These are phyloP conservation scores for Chloroceryle amazona DNA, from an alignment of 2,797 vertebrate species.

Conservation along the genomic window DNA sequence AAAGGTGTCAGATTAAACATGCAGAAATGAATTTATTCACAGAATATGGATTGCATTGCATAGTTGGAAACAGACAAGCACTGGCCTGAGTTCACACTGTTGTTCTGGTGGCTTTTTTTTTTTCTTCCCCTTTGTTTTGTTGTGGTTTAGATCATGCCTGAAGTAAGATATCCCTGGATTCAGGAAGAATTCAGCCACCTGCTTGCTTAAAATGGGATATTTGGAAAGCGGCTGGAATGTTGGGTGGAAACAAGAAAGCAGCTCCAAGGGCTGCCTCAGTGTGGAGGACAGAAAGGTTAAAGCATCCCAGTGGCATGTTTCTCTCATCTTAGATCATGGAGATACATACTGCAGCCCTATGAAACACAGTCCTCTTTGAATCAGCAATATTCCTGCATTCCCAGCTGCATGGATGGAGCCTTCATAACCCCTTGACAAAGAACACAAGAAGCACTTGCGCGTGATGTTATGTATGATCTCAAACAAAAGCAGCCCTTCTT, in stretches of 20 bases:
- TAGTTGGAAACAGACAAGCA: background rate
- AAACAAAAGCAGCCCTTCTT: background rate
- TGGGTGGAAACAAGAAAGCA: background rate
- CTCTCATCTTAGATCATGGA: background rate
- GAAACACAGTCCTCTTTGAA: background rate
- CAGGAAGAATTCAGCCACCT: background rate
- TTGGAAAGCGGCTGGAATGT: background rate
- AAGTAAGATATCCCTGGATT: background rate
- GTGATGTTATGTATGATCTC: background rate
- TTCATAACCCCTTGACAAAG: background rate
- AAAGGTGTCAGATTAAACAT: slow-evolving; percentile 62
- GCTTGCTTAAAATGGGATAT: background rate
- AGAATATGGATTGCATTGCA: background rate
- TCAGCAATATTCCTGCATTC: background rate
- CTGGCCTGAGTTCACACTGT: background rate
- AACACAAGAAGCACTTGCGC: background rate
- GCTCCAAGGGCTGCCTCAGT: background rate
- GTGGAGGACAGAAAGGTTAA: slow-evolving; percentile 5
- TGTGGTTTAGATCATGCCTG: background rate
- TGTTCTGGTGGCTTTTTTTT: background rate
- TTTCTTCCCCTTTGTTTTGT: background rate
- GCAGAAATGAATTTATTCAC: slow-evolving; percentile 28
- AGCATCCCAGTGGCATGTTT: background rate
- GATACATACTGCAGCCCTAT: background rate
- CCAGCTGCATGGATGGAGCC: background rate